A percentile compares a stretch with the other conserved stretches of the same genome.
Conservation (phyloP, 2,888 invertebrate genomes). For the Norana najaformis region DNA sequence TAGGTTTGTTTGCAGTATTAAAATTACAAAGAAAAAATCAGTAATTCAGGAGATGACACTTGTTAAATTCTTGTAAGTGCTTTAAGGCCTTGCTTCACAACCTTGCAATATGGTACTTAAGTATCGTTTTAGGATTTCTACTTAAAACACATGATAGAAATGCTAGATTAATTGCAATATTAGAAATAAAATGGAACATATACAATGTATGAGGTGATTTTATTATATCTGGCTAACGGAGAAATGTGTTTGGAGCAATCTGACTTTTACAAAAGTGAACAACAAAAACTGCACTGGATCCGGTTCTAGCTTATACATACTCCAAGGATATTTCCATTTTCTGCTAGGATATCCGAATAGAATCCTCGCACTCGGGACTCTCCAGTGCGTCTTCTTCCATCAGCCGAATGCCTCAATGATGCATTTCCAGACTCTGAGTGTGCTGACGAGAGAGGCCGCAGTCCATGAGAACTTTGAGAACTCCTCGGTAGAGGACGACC, state of each 20-base stretch:
- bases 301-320: not conserved
- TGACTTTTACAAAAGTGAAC: not conserved
- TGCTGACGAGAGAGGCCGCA: not conserved
- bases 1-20: no score
- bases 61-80: no score
- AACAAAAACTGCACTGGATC: not conserved
- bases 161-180: not conserved
- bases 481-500: not conserved
- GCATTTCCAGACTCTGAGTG: not conserved
- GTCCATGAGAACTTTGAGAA: not conserved
- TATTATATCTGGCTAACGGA: no score
- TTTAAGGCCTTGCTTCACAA: no score
- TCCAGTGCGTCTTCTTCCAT: not conserved
- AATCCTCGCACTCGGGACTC: slow-evolving; percentile 50
- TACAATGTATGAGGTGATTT: not conserved
- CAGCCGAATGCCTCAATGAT: not conserved
- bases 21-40: no score
- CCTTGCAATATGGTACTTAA: not conserved
- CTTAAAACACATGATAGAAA: not conserved
- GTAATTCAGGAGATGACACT: not conserved
- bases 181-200: no score
- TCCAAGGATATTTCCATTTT: slow-evolving; percentile 42
- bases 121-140: not conserved
- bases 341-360: slow-evolving; percentile 59
- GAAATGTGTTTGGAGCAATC: not conserved